Evolutionary conservation across 2,113 vertebrate species (phyloP).

Genomic region (Onychorhynchus coronatus): DNA sequence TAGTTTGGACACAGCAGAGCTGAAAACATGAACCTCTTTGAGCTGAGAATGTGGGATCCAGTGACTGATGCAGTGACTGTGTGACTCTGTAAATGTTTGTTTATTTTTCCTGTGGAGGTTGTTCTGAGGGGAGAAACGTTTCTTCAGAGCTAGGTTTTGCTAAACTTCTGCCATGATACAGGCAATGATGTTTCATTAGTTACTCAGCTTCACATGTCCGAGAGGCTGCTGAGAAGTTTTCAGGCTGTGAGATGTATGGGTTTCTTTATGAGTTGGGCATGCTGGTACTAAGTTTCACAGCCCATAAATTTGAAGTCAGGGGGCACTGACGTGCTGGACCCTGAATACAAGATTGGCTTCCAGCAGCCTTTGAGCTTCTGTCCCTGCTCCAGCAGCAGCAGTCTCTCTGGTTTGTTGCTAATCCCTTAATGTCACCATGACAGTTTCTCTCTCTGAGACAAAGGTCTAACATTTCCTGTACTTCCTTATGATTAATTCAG

Average conservation of each 20-base stretch:
- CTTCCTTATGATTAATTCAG: not conserved
- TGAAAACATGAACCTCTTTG: not conserved
- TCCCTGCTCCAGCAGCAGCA: not conserved
- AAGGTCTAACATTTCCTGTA: not conserved
- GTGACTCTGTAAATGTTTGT: not conserved
- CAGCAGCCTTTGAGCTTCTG: not conserved
- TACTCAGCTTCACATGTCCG: not conserved
- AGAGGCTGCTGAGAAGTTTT: not conserved
- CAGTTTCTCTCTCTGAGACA: not conserved
- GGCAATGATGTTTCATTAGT: not conserved
- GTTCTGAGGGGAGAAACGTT: not conserved
- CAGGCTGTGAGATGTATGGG: not conserved
- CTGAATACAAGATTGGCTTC: not conserved
- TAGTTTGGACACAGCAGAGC: not conserved
- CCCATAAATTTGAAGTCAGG: not conserved
- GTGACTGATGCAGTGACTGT: not conserved
- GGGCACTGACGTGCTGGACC: not conserved
- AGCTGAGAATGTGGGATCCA: not conserved
- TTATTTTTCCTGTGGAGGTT: not conserved
- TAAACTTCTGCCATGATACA: not conserved
- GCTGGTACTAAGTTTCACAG: not conserved
- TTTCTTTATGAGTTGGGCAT: not conserved
- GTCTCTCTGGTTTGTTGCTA: not conserved
- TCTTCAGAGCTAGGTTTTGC: not conserved
- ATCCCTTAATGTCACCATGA: not conserved